These are phyloP conservation scores for Toxostoma redivivum DNA, from an alignment of 2,113 vertebrate genomes.

Conservation along the genomic window DNA sequence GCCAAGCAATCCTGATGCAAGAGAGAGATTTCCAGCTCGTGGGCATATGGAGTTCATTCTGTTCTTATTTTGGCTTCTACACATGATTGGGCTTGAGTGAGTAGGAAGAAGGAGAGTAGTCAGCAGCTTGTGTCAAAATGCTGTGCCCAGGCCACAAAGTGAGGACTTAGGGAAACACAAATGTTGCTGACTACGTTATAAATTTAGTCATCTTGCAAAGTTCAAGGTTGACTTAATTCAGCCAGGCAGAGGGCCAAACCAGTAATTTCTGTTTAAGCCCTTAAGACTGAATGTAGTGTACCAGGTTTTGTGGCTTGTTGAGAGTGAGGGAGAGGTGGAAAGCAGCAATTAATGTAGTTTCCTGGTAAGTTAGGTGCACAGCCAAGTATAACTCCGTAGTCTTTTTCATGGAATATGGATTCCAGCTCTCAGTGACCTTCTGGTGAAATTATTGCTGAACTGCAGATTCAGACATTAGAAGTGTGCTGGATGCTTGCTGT, in stretches of 20 bases:
- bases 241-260: not conserved
- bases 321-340: not conserved
- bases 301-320: not conserved
- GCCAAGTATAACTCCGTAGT: not conserved
- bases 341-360: not conserved
- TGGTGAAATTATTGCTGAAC: not conserved
- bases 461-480: not conserved
- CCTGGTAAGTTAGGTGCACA: not conserved
- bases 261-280: not conserved
- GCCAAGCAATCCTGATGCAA: not conserved
- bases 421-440: not conserved
- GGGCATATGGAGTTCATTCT: not conserved
- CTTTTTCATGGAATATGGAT: not conserved
- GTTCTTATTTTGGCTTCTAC: not conserved
- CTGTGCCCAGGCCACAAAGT: not conserved
- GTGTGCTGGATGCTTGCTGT: not conserved
- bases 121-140: not conserved
- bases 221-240: not conserved
- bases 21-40: not conserved
- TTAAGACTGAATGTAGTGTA: not conserved
- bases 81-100: accelerated
- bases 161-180: not conserved
- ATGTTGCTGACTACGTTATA: not conserved
- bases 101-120: not conserved
- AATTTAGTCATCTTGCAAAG: not conserved